Base-by-base conservation (phyloP, 1,140 invertebrate genomes). In the Formica exsecta region DNA sequence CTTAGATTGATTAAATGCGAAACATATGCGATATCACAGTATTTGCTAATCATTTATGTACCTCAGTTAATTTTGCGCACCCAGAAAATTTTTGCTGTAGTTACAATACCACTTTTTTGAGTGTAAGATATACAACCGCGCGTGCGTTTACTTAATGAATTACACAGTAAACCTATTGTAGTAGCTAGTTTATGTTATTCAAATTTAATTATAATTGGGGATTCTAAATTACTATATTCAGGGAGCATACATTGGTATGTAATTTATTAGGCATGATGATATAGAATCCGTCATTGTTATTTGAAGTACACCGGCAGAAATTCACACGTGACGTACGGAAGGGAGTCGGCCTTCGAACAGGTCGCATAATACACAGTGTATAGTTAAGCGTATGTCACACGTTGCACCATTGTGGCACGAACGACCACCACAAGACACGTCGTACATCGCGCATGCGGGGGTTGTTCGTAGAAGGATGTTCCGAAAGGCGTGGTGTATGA, bases 401-500 rank as follows among this genome's bases (percentile, higher is more conserved):
- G n/a, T 61, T 74, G 29, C 29, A 61, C 32, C 22, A 57, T 61
- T 44, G 13, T 48, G 25, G 7, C 25, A 74, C 25, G 38, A 74
- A 83, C 32, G 54, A 73, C 38, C 54, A 73, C 68, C 57, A 61
- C 36, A 25, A 61, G 38, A 57, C 66, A 19, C 57, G 44, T 80
- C 44, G 41, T 51, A n/a, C 11, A 54, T 54, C 54, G 74, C 88
- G 88, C 87, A 89, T 88, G 88, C 88, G 87, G 74, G 64, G 57
- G 38, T 22, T 13, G 32, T n/a, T 22, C 1, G 68, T 74, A 75
- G 88, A 70, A 75, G 83, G 65, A 73, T 75, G 41, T 88, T 73
- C 11, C 3, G 68, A 75, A 87, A 89, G 85, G 88, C 87, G 88
- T 89, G 87, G 87, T 85, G 48, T 48, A 11, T 51, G 74, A 79